phyloP scores from a whole-genome alignment of 2,888 invertebrate species.

The Chaitophorus viminalis region DNA sequence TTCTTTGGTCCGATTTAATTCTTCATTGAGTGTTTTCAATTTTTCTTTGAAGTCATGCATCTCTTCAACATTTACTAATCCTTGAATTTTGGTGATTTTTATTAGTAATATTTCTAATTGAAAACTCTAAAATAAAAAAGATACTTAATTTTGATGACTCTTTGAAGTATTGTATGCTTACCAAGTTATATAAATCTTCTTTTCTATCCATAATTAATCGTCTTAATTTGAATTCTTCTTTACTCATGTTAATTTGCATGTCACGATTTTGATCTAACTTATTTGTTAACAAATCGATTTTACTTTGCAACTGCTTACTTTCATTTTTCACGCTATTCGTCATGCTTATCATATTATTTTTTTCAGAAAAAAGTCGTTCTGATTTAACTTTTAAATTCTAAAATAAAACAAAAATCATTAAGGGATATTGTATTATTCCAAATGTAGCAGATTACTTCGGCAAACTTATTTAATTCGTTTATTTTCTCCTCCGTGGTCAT shows the following conservation, averaged over 20 bases:
- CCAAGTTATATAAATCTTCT: conserved; percentile 74
- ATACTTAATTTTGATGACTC: not conserved
- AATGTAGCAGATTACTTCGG: not conserved
- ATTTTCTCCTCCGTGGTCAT: conserved; percentile 53
- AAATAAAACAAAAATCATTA: not conserved
- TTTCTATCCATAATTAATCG: conserved; percentile 71
- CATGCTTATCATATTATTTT: conserved; percentile 23
- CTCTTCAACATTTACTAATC: conserved; percentile 56
- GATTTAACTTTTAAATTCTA: conserved; percentile 7
- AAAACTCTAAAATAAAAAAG: conserved; percentile 63
- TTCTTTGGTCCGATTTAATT: conserved; percentile 60
- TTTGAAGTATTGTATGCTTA: conserved; percentile 67
- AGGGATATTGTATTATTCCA: not conserved
- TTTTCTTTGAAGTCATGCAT: conserved; percentile 57
- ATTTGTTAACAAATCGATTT: conserved; percentile 65
- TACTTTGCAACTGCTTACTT: conserved; percentile 68
- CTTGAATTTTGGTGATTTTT: conserved; percentile 61
- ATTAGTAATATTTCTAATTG: conserved; percentile 62
- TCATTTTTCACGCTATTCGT: conserved; percentile 63
- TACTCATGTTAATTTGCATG: conserved; percentile 29
- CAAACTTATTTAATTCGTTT: conserved; percentile 48
- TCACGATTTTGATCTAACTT: conserved; percentile 43
- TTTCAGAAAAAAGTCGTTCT: conserved; percentile 5
- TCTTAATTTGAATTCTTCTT: conserved; percentile 67
- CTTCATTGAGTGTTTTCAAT: conserved; percentile 62